Conservation (phyloP, 2,797 vertebrate genomes). For the Gambusia yucatana region DNA sequence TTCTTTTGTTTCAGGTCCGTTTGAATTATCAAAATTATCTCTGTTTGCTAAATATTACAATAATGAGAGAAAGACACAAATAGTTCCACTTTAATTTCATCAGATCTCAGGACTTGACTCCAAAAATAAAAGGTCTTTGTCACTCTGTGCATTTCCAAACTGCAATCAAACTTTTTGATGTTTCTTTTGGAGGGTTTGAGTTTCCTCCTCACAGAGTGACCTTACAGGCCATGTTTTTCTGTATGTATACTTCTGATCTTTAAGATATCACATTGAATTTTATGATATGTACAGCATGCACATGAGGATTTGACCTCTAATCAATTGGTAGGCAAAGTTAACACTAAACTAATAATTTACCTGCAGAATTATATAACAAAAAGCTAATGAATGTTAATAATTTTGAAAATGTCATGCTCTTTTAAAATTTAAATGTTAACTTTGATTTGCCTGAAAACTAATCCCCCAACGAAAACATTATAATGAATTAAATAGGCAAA, state of each 20-base stretch:
- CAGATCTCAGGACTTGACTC: background rate
- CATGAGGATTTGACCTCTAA: background rate
- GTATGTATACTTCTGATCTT: background rate
- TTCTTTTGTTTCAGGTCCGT: background rate
- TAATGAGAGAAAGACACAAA: background rate
- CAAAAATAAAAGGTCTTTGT: background rate
- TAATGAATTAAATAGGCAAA: background rate
- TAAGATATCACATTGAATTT: background rate
- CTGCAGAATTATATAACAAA: background rate
- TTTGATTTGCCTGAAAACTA: background rate
- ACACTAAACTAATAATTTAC: background rate
- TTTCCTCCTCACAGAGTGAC: background rate
- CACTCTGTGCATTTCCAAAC: background rate
- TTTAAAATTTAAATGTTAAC: background rate
- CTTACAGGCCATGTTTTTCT: background rate
- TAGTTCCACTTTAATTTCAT: background rate
- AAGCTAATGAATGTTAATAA: background rate
- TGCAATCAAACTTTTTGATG: background rate
- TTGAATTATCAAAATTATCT: background rate
- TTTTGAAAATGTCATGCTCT: background rate
- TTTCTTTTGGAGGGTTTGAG: background rate
- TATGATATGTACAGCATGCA: background rate
- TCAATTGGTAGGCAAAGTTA: background rate
- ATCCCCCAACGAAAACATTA: background rate
- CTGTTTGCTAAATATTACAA: background rate